Conservation (phyloP, 2,888 invertebrate genomes). For the Tachina lurida region DNA sequence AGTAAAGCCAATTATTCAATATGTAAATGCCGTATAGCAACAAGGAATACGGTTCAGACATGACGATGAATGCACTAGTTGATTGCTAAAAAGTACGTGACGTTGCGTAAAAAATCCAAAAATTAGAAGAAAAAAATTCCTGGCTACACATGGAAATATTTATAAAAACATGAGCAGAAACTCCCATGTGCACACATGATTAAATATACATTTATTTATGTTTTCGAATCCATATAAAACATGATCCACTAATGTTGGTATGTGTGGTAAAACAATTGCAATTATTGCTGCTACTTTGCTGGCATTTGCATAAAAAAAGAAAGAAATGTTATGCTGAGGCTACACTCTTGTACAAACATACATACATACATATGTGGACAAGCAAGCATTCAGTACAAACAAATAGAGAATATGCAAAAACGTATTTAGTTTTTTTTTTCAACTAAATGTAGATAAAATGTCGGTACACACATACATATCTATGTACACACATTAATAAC, state of each 20-base stretch:
- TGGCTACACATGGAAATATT: neutral
- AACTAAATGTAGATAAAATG: constrained; percentile 47
- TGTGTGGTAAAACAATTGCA: constrained; percentile 69
- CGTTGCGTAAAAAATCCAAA: constrained; percentile 65
- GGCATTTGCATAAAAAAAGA: constrained; percentile 6
- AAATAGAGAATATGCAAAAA: constrained; percentile 16
- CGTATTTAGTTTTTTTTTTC: neutral
- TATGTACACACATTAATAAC: constrained; percentile 36
- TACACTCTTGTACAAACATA: constrained; percentile 4
- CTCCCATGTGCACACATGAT: constrained; percentile 50
- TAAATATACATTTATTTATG: constrained; percentile 62
- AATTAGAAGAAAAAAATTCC: constrained; percentile 35
- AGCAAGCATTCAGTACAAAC: neutral
- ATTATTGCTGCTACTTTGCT: constrained; percentile 60
- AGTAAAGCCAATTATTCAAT: constrained; percentile 19
- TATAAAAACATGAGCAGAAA: constrained; percentile 8
- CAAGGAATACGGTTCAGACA: neutral
- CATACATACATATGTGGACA: neutral
- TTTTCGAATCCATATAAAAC: constrained; percentile 49
- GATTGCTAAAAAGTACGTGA: constrained; percentile 64
- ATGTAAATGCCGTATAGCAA: neutral
- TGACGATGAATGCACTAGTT: constrained; percentile 53
- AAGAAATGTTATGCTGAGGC: constrained; percentile 12
- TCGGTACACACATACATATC: neutral
- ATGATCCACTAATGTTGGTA: constrained; percentile 66